Evolutionary conservation across 2,797 vertebrate genomes (phyloP), one percentile per base, ranked within the genome.

Genomic region (Chiroxiphia lanceolata): DNA sequence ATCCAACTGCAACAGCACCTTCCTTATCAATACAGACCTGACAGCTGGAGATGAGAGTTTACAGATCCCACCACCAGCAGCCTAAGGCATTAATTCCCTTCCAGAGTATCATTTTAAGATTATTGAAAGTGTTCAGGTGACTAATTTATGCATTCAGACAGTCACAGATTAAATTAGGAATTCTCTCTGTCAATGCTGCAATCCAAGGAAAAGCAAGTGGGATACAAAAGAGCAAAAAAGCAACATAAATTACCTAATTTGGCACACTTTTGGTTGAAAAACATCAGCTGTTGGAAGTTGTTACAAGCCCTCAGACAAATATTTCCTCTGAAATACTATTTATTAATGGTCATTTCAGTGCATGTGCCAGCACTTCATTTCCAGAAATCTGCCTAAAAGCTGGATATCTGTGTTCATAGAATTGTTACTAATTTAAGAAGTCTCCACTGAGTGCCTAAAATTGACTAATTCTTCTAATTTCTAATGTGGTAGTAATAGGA

Each of bases 361-460:
- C 25, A 7, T 4, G 21, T 74, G 88, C 93, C 93, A 94, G 93
- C 31, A 36, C 38, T 47, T 96, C 75, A 48, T 85, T 96, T 87
- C 89, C 90, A 96, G 87, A 78, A 91, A 80, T 67, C 68, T 78
- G 65, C 78, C 89, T 40, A 53, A 92, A 91, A 91, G 36, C 59
- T 59, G 36, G n/a, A 63, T 38, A 12, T 71, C 71, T 90, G 63
- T 34, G 44, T 81, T 87, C 77, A 51, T n/a, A 40, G 86, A 94
- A 92, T 33, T 72, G 86, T 89, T 92, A 25, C 86, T 94, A 87
- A 96, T 87, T 96, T 90, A 50, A 83, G 78, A 87, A 21, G 36
- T 75, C 79, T 45, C 50, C 3, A 40, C 23, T 2, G 17, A 63
- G 13, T 20, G 51, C 67, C 68, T 65, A 59, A 85, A 93, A 82